Percentiles rank a stretch among this genome's conserved stretches.
Evolutionary conservation across 2,888 invertebrate genomes (phyloP).

Genomic region (Ornithoptera priamus): DNA sequence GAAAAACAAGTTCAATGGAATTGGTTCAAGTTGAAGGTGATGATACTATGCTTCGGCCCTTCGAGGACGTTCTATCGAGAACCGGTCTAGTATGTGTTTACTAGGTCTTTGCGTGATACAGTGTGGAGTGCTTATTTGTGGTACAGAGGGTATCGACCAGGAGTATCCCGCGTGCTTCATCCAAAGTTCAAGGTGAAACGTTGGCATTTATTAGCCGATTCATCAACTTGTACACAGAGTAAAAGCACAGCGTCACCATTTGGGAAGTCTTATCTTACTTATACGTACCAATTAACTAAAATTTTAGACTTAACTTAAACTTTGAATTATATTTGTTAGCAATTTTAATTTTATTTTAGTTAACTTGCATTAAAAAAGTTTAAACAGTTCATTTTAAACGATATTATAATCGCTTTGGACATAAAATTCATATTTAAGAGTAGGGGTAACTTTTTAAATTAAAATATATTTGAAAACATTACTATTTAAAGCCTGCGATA

Average conservation of each 20-base stretch:
- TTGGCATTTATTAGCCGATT: constrained; percentile 75
- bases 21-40: constrained; percentile 40
- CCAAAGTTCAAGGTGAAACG: constrained; percentile 76
- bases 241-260: constrained; percentile 25
- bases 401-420: too few relatives aligned
- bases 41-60: constrained; percentile 53
- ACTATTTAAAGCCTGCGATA: too few relatives aligned
- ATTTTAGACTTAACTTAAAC: too few relatives aligned
- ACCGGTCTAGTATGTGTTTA: constrained; percentile 59
- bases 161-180: constrained; percentile 60
- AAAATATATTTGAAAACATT: too few relatives aligned
- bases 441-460: too few relatives aligned
- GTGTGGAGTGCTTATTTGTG: constrained; percentile 45
- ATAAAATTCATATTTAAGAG: too few relatives aligned
- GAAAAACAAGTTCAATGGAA: constrained; percentile 30
- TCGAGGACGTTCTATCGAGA: constrained; percentile 51
- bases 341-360: too few relatives aligned
- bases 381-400: too few relatives aligned
- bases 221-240: constrained; percentile 54
- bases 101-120: constrained; percentile 43
- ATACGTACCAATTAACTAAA: too few relatives aligned
- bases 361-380: too few relatives aligned
- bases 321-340: too few relatives aligned
- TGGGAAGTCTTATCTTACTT: not conserved
- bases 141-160: constrained; percentile 46